Percentiles rank a stretch among this genome's conserved stretches.
Evolutionary conservation across 2,797 vertebrate genomes (phyloP).

Genomic region (Silurus aristotelis): DNA sequence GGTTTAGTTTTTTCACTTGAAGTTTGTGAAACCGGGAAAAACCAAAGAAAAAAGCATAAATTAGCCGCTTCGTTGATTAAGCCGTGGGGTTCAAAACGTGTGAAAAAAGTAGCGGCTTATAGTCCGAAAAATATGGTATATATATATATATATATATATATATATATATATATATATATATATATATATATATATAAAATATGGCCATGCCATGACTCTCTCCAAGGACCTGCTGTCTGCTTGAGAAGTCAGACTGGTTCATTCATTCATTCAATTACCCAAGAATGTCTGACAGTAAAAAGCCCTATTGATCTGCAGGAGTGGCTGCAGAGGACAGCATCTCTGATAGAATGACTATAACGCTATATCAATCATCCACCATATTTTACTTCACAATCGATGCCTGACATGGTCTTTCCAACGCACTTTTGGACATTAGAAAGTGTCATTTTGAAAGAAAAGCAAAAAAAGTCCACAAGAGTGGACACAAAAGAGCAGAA

Average conservation of each 20-base stretch:
- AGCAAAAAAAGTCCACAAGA: neutral
- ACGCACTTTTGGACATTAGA: constrained; percentile 32
- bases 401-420: constrained; percentile 44
- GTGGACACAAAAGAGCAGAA: neutral
- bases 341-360: constrained; percentile 43
- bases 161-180: neutral
- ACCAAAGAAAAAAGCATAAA: no score
- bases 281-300: constrained; percentile 49
- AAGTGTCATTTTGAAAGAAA: constrained; percentile 27
- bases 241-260: constrained; percentile 35
- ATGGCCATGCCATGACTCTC: neutral
- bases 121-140: no score
- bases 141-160: no score
- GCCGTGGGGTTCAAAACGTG: no score
- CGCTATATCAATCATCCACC: constrained; percentile 37
- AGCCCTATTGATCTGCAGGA: constrained; percentile 44
- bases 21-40: no score
- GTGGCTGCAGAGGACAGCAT: constrained; percentile 40
- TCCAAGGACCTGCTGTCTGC: constrained; percentile 30
- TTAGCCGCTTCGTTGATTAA: no score
- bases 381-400: constrained; percentile 44
- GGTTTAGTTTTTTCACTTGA: no score
- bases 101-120: no score
- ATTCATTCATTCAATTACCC: constrained; percentile 47
- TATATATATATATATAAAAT: neutral